Evolutionary conservation across 2,888 invertebrate genomes (phyloP).

Genomic region (Digitonthophagus gazella): DNA sequence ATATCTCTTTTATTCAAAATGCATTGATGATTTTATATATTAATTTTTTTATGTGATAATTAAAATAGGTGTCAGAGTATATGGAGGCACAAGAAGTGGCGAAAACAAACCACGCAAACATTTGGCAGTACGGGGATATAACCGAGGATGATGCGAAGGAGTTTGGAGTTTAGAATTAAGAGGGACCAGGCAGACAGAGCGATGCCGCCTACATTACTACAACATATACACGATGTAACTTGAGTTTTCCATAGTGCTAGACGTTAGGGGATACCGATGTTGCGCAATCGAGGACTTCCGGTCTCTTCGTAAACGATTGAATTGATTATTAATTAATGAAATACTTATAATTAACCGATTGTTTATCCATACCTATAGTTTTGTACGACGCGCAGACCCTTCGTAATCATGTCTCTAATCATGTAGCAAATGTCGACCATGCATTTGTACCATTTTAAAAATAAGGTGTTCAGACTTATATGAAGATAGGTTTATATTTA

Average conservation of each 20-base stretch:
- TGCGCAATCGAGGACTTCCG: conserved; percentile 23
- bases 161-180: conserved; percentile 53
- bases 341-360: conserved; percentile 6
- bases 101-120: conserved; percentile 78
- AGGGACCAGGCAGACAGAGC: conserved; percentile 27
- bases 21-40: conserved; percentile 9
- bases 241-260: conserved; percentile 28
- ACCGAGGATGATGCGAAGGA: conserved; percentile 86
- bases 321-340: not conserved
- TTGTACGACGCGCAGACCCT: conserved; percentile 22
- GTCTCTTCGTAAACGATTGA: no score
- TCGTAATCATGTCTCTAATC: conserved; percentile 20
- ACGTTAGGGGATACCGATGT: conserved; percentile 25
- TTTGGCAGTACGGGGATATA: conserved; percentile 99
- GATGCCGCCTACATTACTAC: conserved; percentile 26
- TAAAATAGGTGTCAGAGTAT: conserved; percentile 75
- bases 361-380: conserved; percentile 21
- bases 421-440: conserved; percentile 34
- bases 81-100: conserved; percentile 83
- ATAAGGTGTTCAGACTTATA: conserved; percentile 17
- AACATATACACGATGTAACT: conserved; percentile 23
- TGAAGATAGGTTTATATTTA: conserved; percentile 13
- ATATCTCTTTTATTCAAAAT: no score
- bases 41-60: not conserved
- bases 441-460: conserved; percentile 32